Evolutionary conservation across 2,888 invertebrate genomes (phyloP).

Genomic region (Lepidonotus clava): DNA sequence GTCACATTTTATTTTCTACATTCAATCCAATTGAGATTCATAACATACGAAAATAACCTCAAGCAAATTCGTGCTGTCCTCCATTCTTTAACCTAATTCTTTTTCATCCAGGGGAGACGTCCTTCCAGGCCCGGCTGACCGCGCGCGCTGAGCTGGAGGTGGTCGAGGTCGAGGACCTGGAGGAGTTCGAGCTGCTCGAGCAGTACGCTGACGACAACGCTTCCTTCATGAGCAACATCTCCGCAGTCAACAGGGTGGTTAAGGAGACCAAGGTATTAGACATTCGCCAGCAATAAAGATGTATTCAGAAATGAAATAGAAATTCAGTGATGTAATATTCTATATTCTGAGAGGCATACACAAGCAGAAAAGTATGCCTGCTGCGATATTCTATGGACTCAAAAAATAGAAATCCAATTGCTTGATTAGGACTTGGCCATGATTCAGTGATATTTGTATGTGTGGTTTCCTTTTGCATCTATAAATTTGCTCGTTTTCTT

Average conservation of each 20-base stretch:
- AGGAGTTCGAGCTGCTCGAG: slow-evolving; percentile 79
- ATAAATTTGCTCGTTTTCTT: too few relatives aligned
- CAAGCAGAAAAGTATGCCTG: too few relatives aligned
- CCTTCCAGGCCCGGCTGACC: slow-evolving; percentile 23
- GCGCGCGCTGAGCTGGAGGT: slow-evolving; percentile 4
- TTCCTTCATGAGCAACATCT: slow-evolving; percentile 77
- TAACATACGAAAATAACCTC: too few relatives aligned
- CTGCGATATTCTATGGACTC: too few relatives aligned
- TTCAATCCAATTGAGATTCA: too few relatives aligned
- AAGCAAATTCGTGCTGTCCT: too few relatives aligned
- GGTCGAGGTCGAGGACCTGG: slow-evolving; percentile 74
- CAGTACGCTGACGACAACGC: slow-evolving; percentile 78
- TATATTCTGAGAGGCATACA: background rate
- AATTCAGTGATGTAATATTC: background rate
- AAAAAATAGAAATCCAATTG: too few relatives aligned
- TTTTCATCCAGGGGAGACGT: slow-evolving; percentile 35
- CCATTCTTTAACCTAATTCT: too few relatives aligned
- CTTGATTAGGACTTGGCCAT: too few relatives aligned
- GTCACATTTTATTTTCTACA: too few relatives aligned
- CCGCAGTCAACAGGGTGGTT: slow-evolving; percentile 63
- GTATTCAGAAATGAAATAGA: background rate
- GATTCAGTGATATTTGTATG: too few relatives aligned
- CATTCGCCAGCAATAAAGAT: background rate
- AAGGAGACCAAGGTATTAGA: slow-evolving; percentile 29
- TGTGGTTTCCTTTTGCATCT: too few relatives aligned